phyloP scores from a whole-genome alignment of 2,797 vertebrate genomes.

The Notamacropus eugenii region DNA sequence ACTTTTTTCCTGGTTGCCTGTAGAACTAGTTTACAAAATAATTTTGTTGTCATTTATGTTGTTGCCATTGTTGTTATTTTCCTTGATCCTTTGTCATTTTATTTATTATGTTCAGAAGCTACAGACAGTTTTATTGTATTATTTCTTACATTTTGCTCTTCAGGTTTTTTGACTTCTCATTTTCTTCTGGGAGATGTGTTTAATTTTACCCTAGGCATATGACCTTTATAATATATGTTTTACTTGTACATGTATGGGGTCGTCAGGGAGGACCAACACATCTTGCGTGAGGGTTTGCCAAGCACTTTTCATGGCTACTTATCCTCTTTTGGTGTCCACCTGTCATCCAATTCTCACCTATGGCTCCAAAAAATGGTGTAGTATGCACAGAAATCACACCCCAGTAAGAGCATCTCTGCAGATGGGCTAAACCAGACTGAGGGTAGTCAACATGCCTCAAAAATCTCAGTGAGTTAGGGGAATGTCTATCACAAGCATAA shows the following conservation, averaged over 20 bases:
- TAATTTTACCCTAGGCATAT: not conserved
- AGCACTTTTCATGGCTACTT: too few species aligned
- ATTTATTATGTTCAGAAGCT: not conserved
- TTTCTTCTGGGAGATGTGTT: not conserved
- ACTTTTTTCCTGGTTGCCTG: not conserved
- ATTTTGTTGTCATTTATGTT: not conserved
- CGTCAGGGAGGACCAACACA: too few species aligned
- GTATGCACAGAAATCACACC: too few species aligned
- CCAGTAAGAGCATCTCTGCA: too few species aligned
- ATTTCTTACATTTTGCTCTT: not conserved
- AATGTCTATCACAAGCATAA: too few species aligned
- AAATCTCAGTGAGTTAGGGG: too few species aligned
- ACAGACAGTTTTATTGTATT: not conserved
- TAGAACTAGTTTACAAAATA: fast-evolving
- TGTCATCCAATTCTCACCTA: too few species aligned
- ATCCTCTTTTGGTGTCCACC: too few species aligned
- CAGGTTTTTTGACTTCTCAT: not conserved
- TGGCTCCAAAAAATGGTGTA: too few species aligned
- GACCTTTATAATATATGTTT: not conserved
- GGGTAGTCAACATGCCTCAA: too few species aligned
- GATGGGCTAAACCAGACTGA: too few species aligned
- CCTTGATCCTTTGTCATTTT: not conserved
- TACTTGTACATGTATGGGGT: not conserved
- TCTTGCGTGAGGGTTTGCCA: too few species aligned
- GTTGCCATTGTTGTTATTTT: not conserved